Evolutionary conservation across 1,140 invertebrate genomes (phyloP).

Genomic region (Drosophila busckii): DNA sequence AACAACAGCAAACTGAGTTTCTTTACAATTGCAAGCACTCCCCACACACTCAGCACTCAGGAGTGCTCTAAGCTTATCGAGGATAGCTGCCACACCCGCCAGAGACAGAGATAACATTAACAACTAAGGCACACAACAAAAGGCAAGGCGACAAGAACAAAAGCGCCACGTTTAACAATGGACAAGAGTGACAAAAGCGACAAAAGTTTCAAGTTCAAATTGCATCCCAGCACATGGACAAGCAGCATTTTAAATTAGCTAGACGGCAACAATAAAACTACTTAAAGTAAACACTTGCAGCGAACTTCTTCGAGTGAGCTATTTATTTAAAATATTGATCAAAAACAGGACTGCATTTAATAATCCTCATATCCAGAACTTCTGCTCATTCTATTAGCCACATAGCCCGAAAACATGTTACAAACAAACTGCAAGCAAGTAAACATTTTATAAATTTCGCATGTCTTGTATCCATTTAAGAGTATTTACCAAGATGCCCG

Average conservation of each 20-base stretch:
- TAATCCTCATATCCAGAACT: not conserved
- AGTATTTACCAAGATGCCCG: no score
- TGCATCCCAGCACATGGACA: no score
- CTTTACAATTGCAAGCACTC: conserved; percentile 23
- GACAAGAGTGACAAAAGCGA: not conserved
- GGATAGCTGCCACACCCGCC: not conserved
- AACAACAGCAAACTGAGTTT: conserved; percentile 18
- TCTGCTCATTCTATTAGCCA: conserved; percentile 1
- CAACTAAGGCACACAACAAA: not conserved
- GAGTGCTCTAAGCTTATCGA: not conserved
- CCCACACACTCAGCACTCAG: not conserved
- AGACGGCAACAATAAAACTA: no score
- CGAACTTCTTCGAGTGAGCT: no score
- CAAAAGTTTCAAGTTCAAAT: no score
- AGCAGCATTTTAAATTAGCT: no score
- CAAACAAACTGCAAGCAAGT: not conserved
- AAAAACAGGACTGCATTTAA: no score
- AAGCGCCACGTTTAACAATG: no score
- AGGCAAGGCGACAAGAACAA: conserved; percentile 1
- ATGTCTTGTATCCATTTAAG: no score
- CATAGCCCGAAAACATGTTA: not conserved
- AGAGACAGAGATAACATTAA: not conserved
- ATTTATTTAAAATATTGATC: no score
- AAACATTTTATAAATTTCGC: not conserved
- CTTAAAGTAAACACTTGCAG: no score